phyloP scores from a whole-genome alignment of 2,888 invertebrate species.

The Sphaerophoria taeniata region DNA sequence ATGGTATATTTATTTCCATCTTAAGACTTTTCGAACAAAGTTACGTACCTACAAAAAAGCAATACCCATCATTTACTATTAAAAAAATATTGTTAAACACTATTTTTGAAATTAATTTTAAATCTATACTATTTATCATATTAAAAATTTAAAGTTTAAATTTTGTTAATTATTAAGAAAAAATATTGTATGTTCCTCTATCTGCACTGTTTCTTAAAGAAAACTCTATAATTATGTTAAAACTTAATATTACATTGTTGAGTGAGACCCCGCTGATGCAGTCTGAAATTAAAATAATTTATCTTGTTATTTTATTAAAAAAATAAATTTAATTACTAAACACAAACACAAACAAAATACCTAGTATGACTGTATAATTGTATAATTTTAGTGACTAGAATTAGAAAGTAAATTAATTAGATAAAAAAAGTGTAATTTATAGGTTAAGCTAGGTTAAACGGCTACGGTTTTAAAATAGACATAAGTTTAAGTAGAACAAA shows the following conservation, averaged over 20 bases:
- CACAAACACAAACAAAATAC: not conserved
- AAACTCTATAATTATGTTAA: conserved; percentile 60
- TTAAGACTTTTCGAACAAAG: not conserved
- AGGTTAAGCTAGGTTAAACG: not conserved
- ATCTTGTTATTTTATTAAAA: conserved; percentile 23
- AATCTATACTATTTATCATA: not conserved
- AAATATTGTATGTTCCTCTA: conserved; percentile 55
- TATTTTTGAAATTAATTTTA: not conserved
- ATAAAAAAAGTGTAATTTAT: not conserved
- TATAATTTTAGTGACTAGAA: not conserved
- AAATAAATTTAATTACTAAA: conserved; percentile 2
- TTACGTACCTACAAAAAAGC: too few relatives aligned
- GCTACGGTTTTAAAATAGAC: not conserved
- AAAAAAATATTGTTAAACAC: too few relatives aligned
- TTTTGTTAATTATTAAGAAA: not conserved
- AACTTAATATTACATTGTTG: conserved; percentile 52
- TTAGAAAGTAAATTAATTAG: not conserved
- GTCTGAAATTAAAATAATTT: conserved; percentile 38
- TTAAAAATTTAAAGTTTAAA: not conserved
- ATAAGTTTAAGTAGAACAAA: conserved; percentile 4
- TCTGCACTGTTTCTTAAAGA: conserved; percentile 43
- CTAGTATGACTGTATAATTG: conserved; percentile 6
- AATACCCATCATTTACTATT: too few relatives aligned
- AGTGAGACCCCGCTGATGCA: conserved; percentile 67
- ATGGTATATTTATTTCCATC: not conserved